A percentile compares a stretch with the other conserved stretches of the same genome.
Conservation (phyloP, 2,888 invertebrate species). For the Penaeus monodon region DNA sequence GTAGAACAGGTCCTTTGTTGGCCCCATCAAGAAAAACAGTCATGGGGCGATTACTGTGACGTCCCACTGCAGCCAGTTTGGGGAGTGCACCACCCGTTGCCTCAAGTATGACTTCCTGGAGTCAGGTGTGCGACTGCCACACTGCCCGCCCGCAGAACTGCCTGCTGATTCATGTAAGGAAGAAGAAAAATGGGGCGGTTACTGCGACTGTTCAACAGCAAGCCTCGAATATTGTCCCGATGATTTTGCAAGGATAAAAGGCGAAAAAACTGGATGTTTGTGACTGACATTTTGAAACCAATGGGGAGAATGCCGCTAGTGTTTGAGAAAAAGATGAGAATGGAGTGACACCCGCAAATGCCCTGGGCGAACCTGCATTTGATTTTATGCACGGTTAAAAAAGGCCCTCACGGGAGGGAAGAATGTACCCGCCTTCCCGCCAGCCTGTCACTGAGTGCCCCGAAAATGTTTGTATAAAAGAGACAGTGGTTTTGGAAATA, state of each 20-base stretch:
- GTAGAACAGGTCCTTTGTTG: neutral
- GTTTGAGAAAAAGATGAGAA: neutral
- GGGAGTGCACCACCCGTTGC: neutral
- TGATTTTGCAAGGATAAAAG: no score
- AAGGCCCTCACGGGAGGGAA: neutral
- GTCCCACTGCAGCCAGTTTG: neutral
- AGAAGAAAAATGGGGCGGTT: neutral
- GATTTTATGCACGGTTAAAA: neutral
- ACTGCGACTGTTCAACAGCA: no score
- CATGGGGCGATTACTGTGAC: neutral
- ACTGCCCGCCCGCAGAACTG: neutral
- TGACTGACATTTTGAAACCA: neutral
- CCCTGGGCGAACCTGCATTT: neutral
- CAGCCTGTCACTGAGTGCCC: conserved; percentile 8
- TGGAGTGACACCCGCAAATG: neutral
- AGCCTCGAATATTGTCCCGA: no score
- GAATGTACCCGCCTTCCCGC: neutral
- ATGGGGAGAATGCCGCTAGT: neutral
- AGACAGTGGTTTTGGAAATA: neutral
- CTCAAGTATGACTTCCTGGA: neutral
- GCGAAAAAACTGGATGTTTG: no score
- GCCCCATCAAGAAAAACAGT: neutral
- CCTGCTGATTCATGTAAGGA: neutral
- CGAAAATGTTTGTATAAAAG: neutral
- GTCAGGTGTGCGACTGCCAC: neutral